These are phyloP conservation scores for Acarapis woodi DNA, from an alignment of 1,140 invertebrate species.

Conservation along the genomic window DNA sequence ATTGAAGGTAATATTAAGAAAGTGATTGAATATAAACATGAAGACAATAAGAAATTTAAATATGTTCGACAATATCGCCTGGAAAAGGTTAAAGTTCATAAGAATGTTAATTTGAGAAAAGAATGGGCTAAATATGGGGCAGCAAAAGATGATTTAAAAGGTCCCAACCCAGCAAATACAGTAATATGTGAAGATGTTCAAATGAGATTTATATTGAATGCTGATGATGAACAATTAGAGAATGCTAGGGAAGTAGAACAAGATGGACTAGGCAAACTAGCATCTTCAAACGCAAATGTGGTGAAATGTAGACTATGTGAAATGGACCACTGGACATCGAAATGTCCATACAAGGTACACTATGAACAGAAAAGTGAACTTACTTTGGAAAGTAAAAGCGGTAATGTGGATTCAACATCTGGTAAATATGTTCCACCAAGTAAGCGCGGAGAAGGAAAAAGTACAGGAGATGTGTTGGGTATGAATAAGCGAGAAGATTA, in stretches of 20 bases:
- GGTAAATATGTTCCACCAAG: slow-evolving; percentile 42
- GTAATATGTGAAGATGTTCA: slow-evolving; percentile 79
- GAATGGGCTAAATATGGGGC: slow-evolving; percentile 81
- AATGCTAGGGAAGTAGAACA: not conserved
- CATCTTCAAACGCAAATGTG: slow-evolving; percentile 47
- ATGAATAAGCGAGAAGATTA: slow-evolving; percentile 31
- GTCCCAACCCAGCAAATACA: slow-evolving; percentile 84
- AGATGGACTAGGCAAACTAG: slow-evolving; percentile 21
- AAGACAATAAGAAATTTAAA: slow-evolving; percentile 49
- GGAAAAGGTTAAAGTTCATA: slow-evolving; percentile 63
- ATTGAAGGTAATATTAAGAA: slow-evolving; percentile 63
- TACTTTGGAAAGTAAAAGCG: not conserved
- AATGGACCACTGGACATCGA: slow-evolving; percentile 85
- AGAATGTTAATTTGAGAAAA: slow-evolving; percentile 65
- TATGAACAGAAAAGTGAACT: slow-evolving; percentile 18
- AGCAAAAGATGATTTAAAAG: slow-evolving; percentile 58
- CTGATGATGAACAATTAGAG: slow-evolving; percentile 15
- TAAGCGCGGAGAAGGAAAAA: slow-evolving; percentile 42
- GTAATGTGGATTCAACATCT: not conserved
- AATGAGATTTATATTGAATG: slow-evolving; percentile 35
- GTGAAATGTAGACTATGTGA: slow-evolving; percentile 82
- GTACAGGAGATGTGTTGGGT: slow-evolving; percentile 38
- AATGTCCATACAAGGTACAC: slow-evolving; percentile 82
- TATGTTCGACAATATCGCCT: slow-evolving; percentile 65
- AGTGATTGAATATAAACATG: slow-evolving; percentile 66